Base-by-base conservation (phyloP, 2,888 invertebrate genomes). In the Cephus runcator region DNA sequence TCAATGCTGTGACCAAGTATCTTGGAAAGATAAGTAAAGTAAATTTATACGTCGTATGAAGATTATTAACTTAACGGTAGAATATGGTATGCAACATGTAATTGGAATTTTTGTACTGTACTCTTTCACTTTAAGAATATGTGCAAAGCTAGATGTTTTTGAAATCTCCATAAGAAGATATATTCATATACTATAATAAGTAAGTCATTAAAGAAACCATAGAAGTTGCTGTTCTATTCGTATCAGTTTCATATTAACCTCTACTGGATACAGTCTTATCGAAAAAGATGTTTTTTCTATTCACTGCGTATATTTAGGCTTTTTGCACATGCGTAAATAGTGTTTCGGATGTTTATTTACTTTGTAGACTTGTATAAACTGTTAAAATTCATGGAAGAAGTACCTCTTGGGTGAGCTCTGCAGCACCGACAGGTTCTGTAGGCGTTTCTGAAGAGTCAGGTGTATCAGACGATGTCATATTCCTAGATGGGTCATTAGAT, bases 351-450 rank as follows among this genome's bases (percentile, higher is more conserved):
- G 23, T 56, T 56, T 56, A 23, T 56, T 56, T 56, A 56, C 9
- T 56, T 23, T 23, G 56, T 56, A 23, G 2, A 23, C 9, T 56
- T 56, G 23, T 23, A 56, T 56, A 56, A 56, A 56, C 56, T 40
- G 40, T 56, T 56, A 56, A 23, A 23, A 23, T 56, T 23, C 23
- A 56, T 56, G 56, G 56, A 56, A 40, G 23, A 15, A 81, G 79
- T 91, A 92, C 92, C 92, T 92, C 92, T 88, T 92, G 92, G 34
- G 92, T 92, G 34, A 92, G 88, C 83, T 92, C 92, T 36, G 89
- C 88, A 1, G 87, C 80, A 9, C 79, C 81, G 33, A 81, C 79
- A 15, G 87, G 85, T 78, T 88, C 86, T 1, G 81, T 84, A 11
- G 88, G 82, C 69, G 79, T 83, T 79, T 86, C 87, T 11, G 84